Percentiles rank a stretch among this genome's conserved stretches.
Conservation (phyloP, 2,113 vertebrate species). For the Barnardius zonarius region DNA sequence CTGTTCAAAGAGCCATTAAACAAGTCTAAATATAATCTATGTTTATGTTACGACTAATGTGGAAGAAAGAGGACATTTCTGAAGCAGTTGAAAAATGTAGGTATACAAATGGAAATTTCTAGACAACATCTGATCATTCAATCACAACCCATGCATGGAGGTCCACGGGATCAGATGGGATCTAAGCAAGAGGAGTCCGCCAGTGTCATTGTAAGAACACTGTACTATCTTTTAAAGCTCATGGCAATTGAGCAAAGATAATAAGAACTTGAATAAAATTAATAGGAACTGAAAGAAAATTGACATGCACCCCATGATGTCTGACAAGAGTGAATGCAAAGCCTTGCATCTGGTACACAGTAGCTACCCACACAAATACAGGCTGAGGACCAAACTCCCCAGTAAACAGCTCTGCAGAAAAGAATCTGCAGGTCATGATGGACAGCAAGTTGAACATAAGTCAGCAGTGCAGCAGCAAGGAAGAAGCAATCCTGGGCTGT, state of each 20-base stretch:
- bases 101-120: background rate
- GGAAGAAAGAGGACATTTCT: background rate
- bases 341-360: background rate
- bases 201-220: background rate
- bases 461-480: background rate
- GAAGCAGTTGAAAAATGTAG: background rate
- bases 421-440: background rate
- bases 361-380: background rate
- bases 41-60: background rate
- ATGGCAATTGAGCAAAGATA: background rate
- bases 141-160: background rate
- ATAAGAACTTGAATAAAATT: background rate
- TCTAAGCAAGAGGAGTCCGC: rapidly evolving
- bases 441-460: background rate
- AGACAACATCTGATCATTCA: background rate
- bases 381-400: background rate
- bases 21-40: background rate
- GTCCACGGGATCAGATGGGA: background rate
- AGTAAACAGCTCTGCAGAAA: background rate
- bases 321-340: background rate
- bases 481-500: background rate
- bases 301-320: background rate
- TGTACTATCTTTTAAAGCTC: background rate
- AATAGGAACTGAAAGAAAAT: background rate
- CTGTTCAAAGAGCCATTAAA: background rate